A percentile compares a stretch with the other conserved stretches of the same genome.
phyloP scores from a whole-genome alignment of 2,113 vertebrate species.

The Campylorhamphus procurvoides region DNA sequence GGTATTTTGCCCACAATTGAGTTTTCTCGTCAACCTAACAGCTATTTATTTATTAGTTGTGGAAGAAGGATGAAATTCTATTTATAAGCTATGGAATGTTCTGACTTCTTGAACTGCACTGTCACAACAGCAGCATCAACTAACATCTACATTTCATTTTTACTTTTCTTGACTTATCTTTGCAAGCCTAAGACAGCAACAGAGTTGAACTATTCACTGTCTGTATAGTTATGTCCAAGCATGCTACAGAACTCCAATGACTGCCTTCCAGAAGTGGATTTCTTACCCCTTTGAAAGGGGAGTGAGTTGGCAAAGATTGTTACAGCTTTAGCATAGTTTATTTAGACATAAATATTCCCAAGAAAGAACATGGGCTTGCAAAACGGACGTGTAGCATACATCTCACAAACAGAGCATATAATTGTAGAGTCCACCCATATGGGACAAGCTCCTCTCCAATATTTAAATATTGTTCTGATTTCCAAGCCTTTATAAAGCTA shows the following conservation, averaged over 20 bases:
- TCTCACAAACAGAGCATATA: background rate
- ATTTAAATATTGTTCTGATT: background rate
- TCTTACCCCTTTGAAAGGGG: background rate
- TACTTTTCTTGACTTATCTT: background rate
- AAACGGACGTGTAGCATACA: background rate
- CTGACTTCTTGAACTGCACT: background rate
- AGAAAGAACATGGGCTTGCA: background rate
- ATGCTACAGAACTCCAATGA: background rate
- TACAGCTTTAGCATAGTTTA: background rate
- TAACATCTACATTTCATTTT: background rate
- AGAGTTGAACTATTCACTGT: background rate
- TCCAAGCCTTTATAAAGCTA: background rate
- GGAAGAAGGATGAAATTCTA: slow-evolving; percentile 18
- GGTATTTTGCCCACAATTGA: slow-evolving; percentile 1
- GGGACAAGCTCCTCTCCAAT: background rate
- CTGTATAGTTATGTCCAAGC: background rate
- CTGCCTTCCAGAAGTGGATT: background rate
- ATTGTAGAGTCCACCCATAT: background rate
- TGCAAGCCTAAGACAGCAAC: background rate
- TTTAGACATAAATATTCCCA: background rate
- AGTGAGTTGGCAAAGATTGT: background rate
- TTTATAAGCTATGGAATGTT: background rate
- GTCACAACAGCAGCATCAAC: background rate
- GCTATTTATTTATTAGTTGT: slow-evolving; percentile 36
- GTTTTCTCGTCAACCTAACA: slow-evolving; percentile 14